phyloP scores from a whole-genome alignment of 2,888 invertebrate genomes.

The Pyrrhosoma nymphula region DNA sequence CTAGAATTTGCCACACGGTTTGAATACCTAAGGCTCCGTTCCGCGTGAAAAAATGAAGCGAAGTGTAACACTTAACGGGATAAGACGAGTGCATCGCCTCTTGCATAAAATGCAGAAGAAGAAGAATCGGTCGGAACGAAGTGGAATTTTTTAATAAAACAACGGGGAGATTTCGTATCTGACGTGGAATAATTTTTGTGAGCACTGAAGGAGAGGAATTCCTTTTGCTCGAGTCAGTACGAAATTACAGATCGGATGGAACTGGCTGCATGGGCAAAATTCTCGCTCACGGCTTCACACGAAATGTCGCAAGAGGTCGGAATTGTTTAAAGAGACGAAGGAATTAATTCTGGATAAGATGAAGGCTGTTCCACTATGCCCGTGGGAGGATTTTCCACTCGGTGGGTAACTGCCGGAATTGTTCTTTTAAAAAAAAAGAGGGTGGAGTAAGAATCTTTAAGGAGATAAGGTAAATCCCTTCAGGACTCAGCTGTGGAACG shows the following conservation, averaged over 20 bases:
- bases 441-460: neutral
- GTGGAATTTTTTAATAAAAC: neutral
- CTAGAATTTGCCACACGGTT: neutral
- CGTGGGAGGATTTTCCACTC: neutral
- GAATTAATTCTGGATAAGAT: slow-evolving; percentile 36
- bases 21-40: neutral
- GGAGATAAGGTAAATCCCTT: neutral
- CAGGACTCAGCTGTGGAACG: neutral
- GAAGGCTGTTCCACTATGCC: neutral
- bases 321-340: neutral
- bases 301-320: neutral
- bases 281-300: neutral
- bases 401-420: neutral
- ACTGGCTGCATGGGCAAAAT: neutral
- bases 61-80: neutral
- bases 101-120: neutral
- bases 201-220: neutral
- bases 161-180: neutral
- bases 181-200: neutral
- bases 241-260: slow-evolving; percentile 35
- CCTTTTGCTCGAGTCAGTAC: neutral
- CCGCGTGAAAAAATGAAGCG: neutral
- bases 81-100: neutral
- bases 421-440: slow-evolving; percentile 2
- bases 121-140: neutral